Evolutionary conservation across 2,888 invertebrate genomes (phyloP), one percentile per base, ranked within the genome.

Genomic region (Cryptocephalus moraei): DNA sequence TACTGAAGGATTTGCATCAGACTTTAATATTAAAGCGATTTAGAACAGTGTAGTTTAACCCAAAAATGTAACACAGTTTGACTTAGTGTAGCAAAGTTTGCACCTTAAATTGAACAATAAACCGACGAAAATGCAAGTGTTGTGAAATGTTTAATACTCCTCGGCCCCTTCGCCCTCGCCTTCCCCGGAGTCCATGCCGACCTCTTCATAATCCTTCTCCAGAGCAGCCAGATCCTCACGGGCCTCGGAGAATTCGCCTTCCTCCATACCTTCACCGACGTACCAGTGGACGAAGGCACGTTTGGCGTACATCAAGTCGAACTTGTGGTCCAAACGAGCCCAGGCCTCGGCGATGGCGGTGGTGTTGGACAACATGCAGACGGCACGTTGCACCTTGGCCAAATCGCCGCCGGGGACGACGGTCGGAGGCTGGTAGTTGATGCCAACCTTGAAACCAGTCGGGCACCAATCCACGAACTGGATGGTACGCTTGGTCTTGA

Each of bases 291-390:
- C 92, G 69, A 95, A 95, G 10, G 95, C 95, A 53, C 94, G 81
- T 73, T 95, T 95, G 43, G 92, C 90, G 73, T 91, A 95, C 93
- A 95, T 94, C 61, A 95, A 73, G 73, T 95, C 94, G 69, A 95
- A 93, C 68, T 95, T 95, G 72, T 90, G 92, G 75, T 95, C 93
- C 52, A 95, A 79, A 65, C 94, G 85, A 14, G 92, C 92, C 94
- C 94, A 95, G 38, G 95, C 94, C 72, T 95, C 93, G 13, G 92
- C 93, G 70, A 95, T 94, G 61, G 94, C 68, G 8, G 94, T 95
- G 56, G 94, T 95, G 78, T 95, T 95, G 68, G 91, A 91, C 78
- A 95, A 93, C 94, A 95, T 95, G 82, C 95, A 96, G 22, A 96
- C 93, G 56, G 94, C 93, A 63, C 95, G 86, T 72, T 92, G 91